Conservation (phyloP, 2,797 vertebrate species). For the Vipera latastei region DNA sequence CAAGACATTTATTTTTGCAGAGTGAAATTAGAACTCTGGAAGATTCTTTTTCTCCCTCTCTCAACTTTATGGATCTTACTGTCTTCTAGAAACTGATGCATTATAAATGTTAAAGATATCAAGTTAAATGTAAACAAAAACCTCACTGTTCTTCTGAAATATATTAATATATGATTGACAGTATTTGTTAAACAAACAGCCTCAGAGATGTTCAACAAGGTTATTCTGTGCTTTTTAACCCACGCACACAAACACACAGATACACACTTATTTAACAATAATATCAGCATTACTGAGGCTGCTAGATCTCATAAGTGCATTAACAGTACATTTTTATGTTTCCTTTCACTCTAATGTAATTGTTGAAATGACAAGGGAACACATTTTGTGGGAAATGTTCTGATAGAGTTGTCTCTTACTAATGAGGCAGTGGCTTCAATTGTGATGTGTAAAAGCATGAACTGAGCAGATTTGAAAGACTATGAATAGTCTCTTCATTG, state of each 20-base stretch:
- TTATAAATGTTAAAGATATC: background rate
- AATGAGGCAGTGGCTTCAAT: background rate
- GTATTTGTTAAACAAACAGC: background rate
- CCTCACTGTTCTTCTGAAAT: background rate
- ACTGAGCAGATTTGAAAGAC: background rate
- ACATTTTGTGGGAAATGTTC: background rate
- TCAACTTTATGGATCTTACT: background rate
- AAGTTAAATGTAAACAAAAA: background rate
- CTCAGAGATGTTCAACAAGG: background rate
- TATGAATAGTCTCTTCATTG: background rate
- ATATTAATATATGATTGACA: background rate
- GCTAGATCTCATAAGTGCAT: background rate
- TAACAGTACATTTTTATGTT: background rate
- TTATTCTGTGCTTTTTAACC: background rate
- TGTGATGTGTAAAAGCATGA: background rate
- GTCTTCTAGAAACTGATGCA: background rate
- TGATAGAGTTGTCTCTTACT: background rate
- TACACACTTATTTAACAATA: background rate
- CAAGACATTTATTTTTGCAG: background rate
- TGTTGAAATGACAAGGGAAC: constrained; percentile 3
- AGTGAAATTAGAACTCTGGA: background rate
- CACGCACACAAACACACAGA: fast-evolving
- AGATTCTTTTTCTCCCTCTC: background rate
- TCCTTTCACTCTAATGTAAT: background rate
- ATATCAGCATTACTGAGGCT: background rate